Percentiles rank a stretch among this genome's conserved stretches.
Conservation (phyloP, 2,888 invertebrate species). For the Chymomyza caudatula region DNA sequence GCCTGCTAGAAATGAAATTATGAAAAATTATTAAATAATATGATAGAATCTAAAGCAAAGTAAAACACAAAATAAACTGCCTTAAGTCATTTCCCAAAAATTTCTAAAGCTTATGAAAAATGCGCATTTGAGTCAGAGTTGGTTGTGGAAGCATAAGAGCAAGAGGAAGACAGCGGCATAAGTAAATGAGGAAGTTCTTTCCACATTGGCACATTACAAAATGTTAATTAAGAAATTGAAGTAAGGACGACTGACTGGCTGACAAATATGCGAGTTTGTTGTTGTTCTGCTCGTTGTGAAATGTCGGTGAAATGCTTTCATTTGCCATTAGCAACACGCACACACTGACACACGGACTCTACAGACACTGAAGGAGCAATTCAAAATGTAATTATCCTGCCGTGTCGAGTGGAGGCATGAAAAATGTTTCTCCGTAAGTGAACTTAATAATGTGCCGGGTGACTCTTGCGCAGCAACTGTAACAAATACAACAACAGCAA, state of each 20-base stretch:
- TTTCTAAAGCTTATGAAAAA: constrained; percentile 34
- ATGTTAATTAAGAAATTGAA: constrained; percentile 63
- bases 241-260: constrained; percentile 34
- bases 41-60: constrained; percentile 9
- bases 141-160: background rate
- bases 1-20: constrained; percentile 30
- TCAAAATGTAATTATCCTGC: constrained; percentile 67
- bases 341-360: constrained; percentile 13
- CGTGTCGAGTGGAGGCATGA: constrained; percentile 47
- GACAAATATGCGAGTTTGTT: background rate
- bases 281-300: too few species aligned
- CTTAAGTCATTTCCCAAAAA: constrained; percentile 25
- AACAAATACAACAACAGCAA: background rate
- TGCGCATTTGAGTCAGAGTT: constrained; percentile 16
- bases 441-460: constrained; percentile 59
- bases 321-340: constrained; percentile 52
- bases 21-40: constrained; percentile 34
- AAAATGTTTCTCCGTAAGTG: constrained; percentile 65
- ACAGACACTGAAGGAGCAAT: constrained; percentile 50
- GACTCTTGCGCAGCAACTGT: constrained; percentile 9
- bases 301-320: constrained; percentile 66
- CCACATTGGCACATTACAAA: constrained; percentile 41
- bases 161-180: background rate
- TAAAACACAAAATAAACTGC: constrained; percentile 26
- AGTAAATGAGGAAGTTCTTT: constrained; percentile 14